These are phyloP conservation scores for Athetis lepigone DNA, from an alignment of 2,888 invertebrate genomes.

Conservation along the genomic window DNA sequence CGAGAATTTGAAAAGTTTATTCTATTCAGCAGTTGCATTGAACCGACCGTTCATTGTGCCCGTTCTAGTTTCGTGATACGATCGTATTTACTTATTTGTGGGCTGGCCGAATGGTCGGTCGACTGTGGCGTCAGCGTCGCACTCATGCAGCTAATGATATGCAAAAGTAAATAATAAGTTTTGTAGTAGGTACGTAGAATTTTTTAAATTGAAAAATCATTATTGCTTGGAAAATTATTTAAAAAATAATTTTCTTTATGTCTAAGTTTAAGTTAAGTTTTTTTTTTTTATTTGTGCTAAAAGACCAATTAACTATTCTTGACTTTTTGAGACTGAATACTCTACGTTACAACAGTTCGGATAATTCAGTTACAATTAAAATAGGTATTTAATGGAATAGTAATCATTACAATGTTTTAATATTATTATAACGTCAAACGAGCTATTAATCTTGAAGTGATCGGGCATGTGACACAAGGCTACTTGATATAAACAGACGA, in stretches of 20 bases:
- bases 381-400: constrained; percentile 1
- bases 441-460: constrained; percentile 41
- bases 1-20: constrained; percentile 57
- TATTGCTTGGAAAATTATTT: no score
- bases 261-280: no score
- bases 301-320: neutral
- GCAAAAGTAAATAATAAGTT: constrained; percentile 17
- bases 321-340: neutral
- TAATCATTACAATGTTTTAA: no score
- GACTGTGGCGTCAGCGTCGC: constrained; percentile 18
- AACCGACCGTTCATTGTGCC: constrained; percentile 51
- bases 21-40: constrained; percentile 54
- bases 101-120: constrained; percentile 26
- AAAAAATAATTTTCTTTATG: no score
- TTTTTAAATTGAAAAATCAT: no score
- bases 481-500: constrained; percentile 36
- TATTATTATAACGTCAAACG: constrained; percentile 28
- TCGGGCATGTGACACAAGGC: constrained; percentile 41
- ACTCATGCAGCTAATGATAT: constrained; percentile 31
- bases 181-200: no score
- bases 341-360: neutral
- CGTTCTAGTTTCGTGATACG: constrained; percentile 58
- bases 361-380: neutral
- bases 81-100: constrained; percentile 50
- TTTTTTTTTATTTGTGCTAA: neutral